These are phyloP conservation scores for Chaenodraco wilsoni DNA, from an alignment of 2,797 vertebrate genomes.

Conservation along the genomic window DNA sequence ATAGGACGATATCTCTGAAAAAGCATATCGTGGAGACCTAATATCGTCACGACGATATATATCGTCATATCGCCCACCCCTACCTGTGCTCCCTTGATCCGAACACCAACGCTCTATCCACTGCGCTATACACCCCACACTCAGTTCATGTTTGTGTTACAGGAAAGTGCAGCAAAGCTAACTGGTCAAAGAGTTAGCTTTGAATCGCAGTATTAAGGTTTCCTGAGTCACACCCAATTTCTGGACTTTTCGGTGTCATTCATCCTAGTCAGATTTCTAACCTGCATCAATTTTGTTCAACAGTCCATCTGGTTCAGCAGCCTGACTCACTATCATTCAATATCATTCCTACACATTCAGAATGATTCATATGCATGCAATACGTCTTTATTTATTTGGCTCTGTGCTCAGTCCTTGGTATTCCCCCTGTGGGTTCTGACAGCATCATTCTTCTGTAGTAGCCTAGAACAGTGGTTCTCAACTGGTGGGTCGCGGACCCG, in stretches of 20 bases:
- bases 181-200: no score
- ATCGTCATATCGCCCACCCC: no score
- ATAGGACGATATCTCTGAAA: no score
- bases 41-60: no score
- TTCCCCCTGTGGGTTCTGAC: conserved; percentile 11
- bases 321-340: conserved; percentile 14
- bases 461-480: no score
- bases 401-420: conserved; percentile 6
- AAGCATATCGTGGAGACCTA: no score
- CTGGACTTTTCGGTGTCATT: neutral
- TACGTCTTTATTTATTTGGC: conserved; percentile 24
- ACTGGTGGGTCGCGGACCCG: no score
- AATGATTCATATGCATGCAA: conserved; percentile 39
- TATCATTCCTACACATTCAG: conserved; percentile 39
- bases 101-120: no score
- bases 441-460: conserved; percentile 28
- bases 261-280: neutral
- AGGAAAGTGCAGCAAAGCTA: no score
- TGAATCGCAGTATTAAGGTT: neutral
- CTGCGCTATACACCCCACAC: no score
- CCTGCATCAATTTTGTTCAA: neutral
- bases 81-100: no score
- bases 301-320: conserved; percentile 9
- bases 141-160: no score
- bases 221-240: neutral